phyloP scores from a whole-genome alignment of 2,888 invertebrate genomes.

The Tenodera sinensis region DNA sequence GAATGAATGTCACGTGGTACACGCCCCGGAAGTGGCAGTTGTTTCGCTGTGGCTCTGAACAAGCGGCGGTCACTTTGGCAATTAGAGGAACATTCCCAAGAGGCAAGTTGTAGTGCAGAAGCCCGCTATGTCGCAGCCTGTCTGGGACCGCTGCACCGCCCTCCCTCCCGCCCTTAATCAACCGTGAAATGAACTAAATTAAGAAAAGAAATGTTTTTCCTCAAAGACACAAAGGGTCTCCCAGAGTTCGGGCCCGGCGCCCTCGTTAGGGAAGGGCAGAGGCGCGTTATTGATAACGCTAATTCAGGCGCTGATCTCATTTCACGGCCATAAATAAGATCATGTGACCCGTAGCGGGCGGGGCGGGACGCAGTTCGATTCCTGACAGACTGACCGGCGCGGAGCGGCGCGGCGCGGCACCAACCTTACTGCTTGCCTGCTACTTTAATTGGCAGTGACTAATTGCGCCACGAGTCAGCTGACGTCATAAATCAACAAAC shows the following conservation, averaged over 20 bases:
- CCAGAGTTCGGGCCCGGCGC: too few relatives aligned
- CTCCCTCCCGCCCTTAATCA: too few relatives aligned
- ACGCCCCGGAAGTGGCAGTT: neutral
- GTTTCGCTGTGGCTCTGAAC: neutral
- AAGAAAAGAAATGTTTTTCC: conserved; percentile 9
- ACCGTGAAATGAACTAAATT: conserved; percentile 32
- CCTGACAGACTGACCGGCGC: neutral
- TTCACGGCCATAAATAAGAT: neutral
- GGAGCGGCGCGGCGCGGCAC: too few relatives aligned
- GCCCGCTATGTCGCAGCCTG: neutral
- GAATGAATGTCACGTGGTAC: too few relatives aligned
- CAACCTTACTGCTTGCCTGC: neutral
- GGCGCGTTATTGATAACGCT: neutral
- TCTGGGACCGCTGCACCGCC: neutral
- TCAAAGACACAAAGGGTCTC: too few relatives aligned
- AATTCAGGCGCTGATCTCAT: neutral
- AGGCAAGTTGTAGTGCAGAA: neutral
- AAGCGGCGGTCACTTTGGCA: neutral
- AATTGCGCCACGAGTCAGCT: neutral
- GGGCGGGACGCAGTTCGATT: neutral
- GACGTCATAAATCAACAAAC: neutral
- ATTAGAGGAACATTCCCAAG: conserved; percentile 1
- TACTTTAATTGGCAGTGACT: neutral
- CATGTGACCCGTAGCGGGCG: neutral
- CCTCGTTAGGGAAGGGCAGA: too few relatives aligned